Base-by-base conservation (phyloP, 2,888 invertebrate species). In the Matsumyia berberina region DNA sequence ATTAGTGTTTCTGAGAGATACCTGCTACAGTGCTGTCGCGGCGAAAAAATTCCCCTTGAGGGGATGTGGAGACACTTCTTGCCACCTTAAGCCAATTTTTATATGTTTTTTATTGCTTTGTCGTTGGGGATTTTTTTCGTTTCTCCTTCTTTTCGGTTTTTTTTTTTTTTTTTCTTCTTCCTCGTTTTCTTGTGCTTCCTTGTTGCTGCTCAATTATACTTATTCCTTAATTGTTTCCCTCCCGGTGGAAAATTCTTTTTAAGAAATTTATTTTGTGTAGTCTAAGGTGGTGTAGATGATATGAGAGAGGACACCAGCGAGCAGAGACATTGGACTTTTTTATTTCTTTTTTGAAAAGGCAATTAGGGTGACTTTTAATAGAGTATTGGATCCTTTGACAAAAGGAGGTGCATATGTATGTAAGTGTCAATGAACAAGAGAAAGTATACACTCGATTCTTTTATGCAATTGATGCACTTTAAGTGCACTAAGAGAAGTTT, bases 141-240 rank as follows among this genome's bases (percentile, higher is more conserved):
- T n/a, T n/a, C n/a, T n/a, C n/a, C n/a, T n/a, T n/a, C n/a, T n/a
- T n/a, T n/a, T n/a, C n/a, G n/a, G n/a, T n/a, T n/a, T n/a, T 9
- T 8, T 19, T 17, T 33, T 17, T 55, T 55, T 5, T 55, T 33
- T 55, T 15, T 42, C 19, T 33, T 8, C 24, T 29, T 29, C 4
- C 24, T 3, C 24, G 4, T 35, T 15, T 57, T 11, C 12, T 44
- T 49, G 8, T 15, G 11, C 35, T 58, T 69, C 53, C 69, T 46
- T 62, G 42, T 55, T 35, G 53, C 46, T 51, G 19, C 31, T 80
- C 66, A 73, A 66, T 80, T 80, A 66, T 42, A 49, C 31, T 73
- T 58, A 67, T 67, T 66, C 44, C 73, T 66, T 80, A 73, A 80
- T 73, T 80, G 66, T 66, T 80, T 80, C 79, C 79, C n/a, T 58